A percentile compares a stretch with the other conserved stretches of the same genome.
Evolutionary conservation across 92 coral and sea anemone genomes (phyloP).

Genomic region (Phymanthus crucifer): DNA sequence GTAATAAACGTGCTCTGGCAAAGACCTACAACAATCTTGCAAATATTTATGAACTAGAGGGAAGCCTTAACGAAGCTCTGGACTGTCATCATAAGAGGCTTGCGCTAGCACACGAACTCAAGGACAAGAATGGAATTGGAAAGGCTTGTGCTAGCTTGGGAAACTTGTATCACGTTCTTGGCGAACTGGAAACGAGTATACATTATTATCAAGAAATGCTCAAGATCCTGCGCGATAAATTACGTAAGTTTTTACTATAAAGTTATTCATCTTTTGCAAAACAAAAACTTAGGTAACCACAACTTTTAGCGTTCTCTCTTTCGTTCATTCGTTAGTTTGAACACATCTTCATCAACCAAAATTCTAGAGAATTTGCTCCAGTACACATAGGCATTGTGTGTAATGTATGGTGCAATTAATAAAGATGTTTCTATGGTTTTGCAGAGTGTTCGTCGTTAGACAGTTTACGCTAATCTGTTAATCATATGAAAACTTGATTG

Average conservation of each 20-base stretch:
- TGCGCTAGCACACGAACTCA: conserved; percentile 62
- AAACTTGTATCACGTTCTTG: conserved; percentile 65
- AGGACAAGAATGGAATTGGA: conserved; percentile 77
- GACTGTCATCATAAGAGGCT: conserved; percentile 72
- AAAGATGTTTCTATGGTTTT: too few species aligned
- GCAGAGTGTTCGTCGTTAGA: background rate
- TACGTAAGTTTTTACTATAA: conserved; percentile 79
- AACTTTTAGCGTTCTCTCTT: background rate
- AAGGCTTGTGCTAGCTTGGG: conserved; percentile 84
- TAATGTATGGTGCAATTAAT: too few species aligned
- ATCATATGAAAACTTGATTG: too few species aligned
- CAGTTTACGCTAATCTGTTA: background rate
- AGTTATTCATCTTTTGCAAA: too few species aligned
- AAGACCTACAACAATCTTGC: conserved; percentile 80
- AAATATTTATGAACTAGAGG: conserved; percentile 67
- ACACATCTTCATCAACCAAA: too few species aligned
- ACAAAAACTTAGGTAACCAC: background rate
- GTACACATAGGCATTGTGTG: too few species aligned
- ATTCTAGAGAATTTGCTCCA: too few species aligned
- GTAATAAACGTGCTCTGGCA: conserved; percentile 60
- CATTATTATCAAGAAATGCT: conserved; percentile 83
- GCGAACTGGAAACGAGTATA: conserved; percentile 68
- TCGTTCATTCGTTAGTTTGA: too few species aligned
- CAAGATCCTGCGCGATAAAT: conserved; percentile 76
- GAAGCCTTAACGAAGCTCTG: conserved; percentile 65